Evolutionary conservation across 2,888 invertebrate genomes (phyloP), one percentile per base, ranked within the genome.

Genomic region (Idaea aversata): DNA sequence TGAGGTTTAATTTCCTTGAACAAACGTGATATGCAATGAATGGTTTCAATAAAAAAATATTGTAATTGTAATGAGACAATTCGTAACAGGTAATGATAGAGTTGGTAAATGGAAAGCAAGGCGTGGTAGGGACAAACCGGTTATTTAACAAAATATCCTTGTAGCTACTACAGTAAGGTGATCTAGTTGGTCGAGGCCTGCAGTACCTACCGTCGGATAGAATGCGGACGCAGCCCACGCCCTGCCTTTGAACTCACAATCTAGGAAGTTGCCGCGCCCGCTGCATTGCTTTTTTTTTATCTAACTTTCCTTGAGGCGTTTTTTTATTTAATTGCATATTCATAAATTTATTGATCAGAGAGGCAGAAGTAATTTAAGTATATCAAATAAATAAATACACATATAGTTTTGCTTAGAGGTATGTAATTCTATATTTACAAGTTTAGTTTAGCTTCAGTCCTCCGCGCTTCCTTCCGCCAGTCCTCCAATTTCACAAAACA

Each of bases 191-290:
- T 68, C 64, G 78, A 68, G 47, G 47, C 75, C 82, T 79, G 73
- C 80, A 82, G 79, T 81, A 80, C 47, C 10, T 47, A 47, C 47
- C 84, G 81, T 82, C 76, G 72, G 68, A 78, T 79, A 89, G 91
- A 91, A 93, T 93, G 92, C 92, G 92, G 92, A 92, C 90, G 77
- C 85, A 63, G 86, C 84, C 88, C 87, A 87, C 90, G 75, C 88
- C 88, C 81, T 76, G 67, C 68, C 71, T 75, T 73, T 75, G 73
- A 77, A 81, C 79, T 79, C 78, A 80, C 75, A 63, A 73, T 88
- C 81, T 81, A 90, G 91, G 91, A 91, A 92, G 87, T 86, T 62
- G 66, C 68, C 67, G 72, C 78, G 72, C 73, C 77, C 7, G 10
- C 10, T 47, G 4, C 13, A 47, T 13, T 13, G 4, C 47, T 47